Base-by-base conservation (phyloP, 2,113 vertebrate genomes). In the Myrmecophaga tridactyla region DNA sequence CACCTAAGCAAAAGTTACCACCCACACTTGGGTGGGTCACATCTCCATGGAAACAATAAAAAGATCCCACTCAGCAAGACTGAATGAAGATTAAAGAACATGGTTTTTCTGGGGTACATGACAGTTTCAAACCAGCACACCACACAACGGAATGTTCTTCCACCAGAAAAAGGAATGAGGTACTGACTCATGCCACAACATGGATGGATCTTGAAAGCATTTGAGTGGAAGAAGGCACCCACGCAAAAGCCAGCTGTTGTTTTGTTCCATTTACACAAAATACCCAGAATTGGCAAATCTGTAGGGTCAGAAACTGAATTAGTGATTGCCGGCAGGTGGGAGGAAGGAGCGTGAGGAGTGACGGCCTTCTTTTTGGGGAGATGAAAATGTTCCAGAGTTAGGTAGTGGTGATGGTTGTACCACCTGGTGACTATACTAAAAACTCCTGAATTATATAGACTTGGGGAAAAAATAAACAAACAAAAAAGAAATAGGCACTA, bases 131-230 rank as follows among this genome's bases (percentile, higher is more conserved):
- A n/a, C n/a, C n/a, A n/a, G n/a, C n/a, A n/a, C n/a, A n/a, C n/a
- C n/a, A n/a, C n/a, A n/a, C n/a, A 3, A 1, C 58, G 48, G 78
- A 83, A 34, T 23, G 36, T 58, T 56, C 36, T 9, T 27, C 46
- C 21, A 2, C n/a, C 29, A 1, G 27, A 0, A 31, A 29, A 39
- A 63, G 31, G 81, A 43, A 13, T 12, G 39, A 65, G 15, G 58
- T 17, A 29, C 13, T 1, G 41, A 31, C 4, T 2, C 72, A 1
- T 8, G 21, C 60, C 67, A 31, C 39, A 7, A 1, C 18, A 3
- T 7, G 69, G 70, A 23, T 21, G 39, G 34, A 46, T 13, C 46
- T 36, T 25, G 86, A 31, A 56, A 31, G 20, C 20, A 31, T 6
- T 20, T 4, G 11, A 21, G 15, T 29, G n/a, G 29, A 65, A n/a